Base-by-base conservation (phyloP, 2,797 vertebrate genomes). In the Lutjanus argentimaculatus region DNA sequence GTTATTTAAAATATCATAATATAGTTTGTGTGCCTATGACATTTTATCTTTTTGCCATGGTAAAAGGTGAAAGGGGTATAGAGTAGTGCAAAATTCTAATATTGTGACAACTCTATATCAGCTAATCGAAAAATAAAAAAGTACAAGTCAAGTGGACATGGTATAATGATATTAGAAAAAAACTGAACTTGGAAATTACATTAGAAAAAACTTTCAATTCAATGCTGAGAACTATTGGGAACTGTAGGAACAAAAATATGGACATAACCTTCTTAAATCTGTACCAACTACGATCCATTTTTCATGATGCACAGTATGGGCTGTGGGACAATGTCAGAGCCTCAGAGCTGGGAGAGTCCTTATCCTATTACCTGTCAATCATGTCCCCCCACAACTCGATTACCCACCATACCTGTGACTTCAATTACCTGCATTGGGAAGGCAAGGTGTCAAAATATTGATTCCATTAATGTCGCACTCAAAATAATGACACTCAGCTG, bases 401-500 rank as follows among this genome's bases (percentile, higher is more conserved):
- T 89, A 90, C 82, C 80, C 71, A 63, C 82, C 8, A 67, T 79
- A 89, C 82, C 83, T 85, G 83, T 84, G 79, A 91, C 88, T 88
- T 90, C 81, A 88, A 91, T 93, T 89, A 89, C 85, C 74, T 87
- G 66, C 86, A 84, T 30, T 67, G 75, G 75, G 46, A 91, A 83
- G 84, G 73, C 82, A 79, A 82, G 57, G 88, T 94, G 93, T 94
- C 93, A 95, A 91, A 93, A 91, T 89, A 93, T 93, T 91, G 93
- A 95, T 92, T 93, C 81, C 73, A 85, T 93, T 94, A 91, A 92
- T 92, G 91, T 85, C 79, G 12, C 89, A 90, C 88, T 92, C 89
- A 90, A 87, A 92, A 92, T 90, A 91, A 93, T 93, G 90, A 88
- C 89, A 85, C 84, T 71, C 17, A 8, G 58, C 85, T 83, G 84